Evolutionary conservation across 2,113 vertebrate genomes (phyloP).

Genomic region (Numida meleagris): DNA sequence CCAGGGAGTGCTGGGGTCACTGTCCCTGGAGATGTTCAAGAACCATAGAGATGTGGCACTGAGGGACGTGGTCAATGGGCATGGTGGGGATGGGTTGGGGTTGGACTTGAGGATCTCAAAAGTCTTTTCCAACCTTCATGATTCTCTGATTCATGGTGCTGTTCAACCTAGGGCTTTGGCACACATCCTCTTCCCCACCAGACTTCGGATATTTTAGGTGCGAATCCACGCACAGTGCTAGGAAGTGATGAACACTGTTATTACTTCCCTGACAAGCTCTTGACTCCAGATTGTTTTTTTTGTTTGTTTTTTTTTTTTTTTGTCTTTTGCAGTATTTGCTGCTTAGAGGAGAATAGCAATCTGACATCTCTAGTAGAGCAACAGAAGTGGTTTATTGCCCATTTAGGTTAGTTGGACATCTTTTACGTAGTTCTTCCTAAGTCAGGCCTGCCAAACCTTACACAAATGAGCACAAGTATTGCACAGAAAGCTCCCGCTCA

Average conservation of each 20-base stretch:
- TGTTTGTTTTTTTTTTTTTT: neutral
- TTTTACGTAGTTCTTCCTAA: neutral
- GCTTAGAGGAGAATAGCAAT: neutral
- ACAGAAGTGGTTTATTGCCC: neutral
- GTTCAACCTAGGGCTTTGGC: neutral
- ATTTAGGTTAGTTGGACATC: neutral
- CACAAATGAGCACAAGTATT: neutral
- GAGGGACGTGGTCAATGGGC: no score
- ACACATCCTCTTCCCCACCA: accelerated
- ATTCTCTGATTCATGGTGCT: accelerated
- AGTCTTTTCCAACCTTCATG: no score
- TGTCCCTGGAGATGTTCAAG: no score
- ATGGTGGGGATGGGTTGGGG: no score
- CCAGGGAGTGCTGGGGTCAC: no score
- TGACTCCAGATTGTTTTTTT: neutral
- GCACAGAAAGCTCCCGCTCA: neutral
- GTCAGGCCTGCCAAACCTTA: neutral
- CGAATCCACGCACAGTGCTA: neutral
- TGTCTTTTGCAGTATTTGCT: neutral
- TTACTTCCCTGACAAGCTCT: neutral
- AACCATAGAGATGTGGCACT: no score
- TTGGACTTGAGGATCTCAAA: no score
- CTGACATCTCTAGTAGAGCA: neutral
- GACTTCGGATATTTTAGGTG: accelerated
- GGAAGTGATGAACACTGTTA: neutral